Percentiles rank a stretch among this genome's conserved stretches.
Evolutionary conservation across 1,140 invertebrate species (phyloP).

Genomic region (Aplysia californica): DNA sequence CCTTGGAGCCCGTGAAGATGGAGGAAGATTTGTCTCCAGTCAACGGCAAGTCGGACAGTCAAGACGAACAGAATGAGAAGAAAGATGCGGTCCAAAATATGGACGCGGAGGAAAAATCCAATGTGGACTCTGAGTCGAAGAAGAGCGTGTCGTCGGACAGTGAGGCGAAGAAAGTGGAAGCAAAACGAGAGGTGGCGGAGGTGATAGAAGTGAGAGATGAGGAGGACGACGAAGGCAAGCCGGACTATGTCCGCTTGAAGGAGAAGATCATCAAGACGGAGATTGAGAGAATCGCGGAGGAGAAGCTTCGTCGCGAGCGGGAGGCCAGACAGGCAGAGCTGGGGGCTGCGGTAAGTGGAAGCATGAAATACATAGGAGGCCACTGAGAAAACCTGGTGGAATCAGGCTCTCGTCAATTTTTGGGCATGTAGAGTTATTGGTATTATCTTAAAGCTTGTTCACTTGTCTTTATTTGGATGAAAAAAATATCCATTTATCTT

Average conservation of each 20-base stretch:
- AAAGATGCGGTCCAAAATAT: no score
- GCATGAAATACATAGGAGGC: no score
- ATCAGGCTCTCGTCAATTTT: no score
- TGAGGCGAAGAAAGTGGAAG: conserved; percentile 17
- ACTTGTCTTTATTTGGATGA: no score
- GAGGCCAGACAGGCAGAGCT: conserved; percentile 7
- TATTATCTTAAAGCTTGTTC: no score
- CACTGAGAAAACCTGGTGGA: no score
- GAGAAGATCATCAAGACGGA: conserved; percentile 36
- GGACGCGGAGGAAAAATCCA: no score
- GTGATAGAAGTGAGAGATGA: neutral
- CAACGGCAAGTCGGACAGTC: neutral
- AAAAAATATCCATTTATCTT: no score
- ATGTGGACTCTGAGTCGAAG: no score
- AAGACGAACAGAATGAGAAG: no score
- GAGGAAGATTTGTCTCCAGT: conserved; percentile 7
- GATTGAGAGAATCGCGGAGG: conserved; percentile 29
- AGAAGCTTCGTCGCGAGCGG: conserved; percentile 15
- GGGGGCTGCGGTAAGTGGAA: conserved; percentile 25
- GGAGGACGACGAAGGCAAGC: conserved; percentile 21
- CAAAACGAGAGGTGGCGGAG: neutral
- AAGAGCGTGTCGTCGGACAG: no score
- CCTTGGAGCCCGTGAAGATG: conserved; percentile 1
- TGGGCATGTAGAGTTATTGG: no score
- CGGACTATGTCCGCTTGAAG: conserved; percentile 36